phyloP scores from a whole-genome alignment of 2,113 vertebrate species.

The Nyctereutes procyonoides region DNA sequence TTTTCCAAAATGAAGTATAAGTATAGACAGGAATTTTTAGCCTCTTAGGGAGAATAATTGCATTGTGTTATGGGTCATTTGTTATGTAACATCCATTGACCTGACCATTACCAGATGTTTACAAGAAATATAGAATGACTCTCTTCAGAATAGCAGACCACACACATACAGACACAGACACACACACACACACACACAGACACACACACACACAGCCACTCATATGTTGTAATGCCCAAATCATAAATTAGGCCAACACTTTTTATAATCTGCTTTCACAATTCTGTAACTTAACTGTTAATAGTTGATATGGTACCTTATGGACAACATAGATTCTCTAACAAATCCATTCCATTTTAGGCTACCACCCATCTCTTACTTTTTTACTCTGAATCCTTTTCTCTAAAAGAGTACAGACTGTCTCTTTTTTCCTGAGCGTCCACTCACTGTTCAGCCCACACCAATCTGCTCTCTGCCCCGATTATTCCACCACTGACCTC shows the following conservation, averaged over 20 bases:
- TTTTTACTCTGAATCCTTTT: background rate
- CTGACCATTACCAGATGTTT: background rate
- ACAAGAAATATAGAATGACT: conserved; percentile 8
- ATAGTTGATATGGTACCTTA: background rate
- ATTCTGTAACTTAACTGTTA: background rate
- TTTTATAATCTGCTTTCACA: background rate
- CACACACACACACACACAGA: background rate
- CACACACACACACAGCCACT: background rate
- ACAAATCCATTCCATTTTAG: background rate
- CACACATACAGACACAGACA: background rate
- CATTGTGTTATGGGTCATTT: background rate
- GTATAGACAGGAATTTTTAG: background rate
- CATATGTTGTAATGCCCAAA: background rate
- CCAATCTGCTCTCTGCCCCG: background rate
- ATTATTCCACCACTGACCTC: background rate
- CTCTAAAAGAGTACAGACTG: background rate
- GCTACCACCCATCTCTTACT: background rate
- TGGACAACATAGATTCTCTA: background rate
- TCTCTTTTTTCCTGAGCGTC: background rate
- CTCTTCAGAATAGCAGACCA: background rate
- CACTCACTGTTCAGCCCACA: background rate
- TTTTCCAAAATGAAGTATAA: background rate
- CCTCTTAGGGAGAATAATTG: background rate
- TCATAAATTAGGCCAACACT: background rate
- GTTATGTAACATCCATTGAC: background rate